Evolutionary conservation across 1,140 invertebrate species (phyloP).

Genomic region (Drosophila nebulosa): DNA sequence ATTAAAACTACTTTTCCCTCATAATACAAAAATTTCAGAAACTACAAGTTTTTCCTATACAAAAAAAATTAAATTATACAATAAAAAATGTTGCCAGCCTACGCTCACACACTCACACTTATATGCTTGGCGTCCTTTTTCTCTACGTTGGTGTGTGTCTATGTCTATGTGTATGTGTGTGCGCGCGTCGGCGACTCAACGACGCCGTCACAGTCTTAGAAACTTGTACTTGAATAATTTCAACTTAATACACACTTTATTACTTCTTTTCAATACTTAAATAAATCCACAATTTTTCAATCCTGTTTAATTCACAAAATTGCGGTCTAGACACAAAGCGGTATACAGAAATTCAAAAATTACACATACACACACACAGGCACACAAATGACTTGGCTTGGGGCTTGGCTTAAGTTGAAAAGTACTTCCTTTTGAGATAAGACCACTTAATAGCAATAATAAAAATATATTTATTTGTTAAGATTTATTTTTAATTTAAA

Average conservation of each 20-base stretch:
- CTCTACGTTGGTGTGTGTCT: constrained; percentile 4
- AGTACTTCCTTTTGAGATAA: constrained; percentile 19
- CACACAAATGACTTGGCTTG: constrained; percentile 65
- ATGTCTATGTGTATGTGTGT: constrained; percentile 16
- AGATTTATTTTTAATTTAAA: constrained; percentile 19
- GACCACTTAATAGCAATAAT: neutral
- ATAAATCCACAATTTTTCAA: constrained; percentile 21
- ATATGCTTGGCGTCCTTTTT: constrained; percentile 69
- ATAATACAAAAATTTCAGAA: neutral
- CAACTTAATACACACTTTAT: constrained; percentile 2
- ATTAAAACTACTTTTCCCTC: neutral
- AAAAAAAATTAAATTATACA: neutral
- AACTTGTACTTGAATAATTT: constrained; percentile 30
- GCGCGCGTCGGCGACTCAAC: constrained; percentile 29
- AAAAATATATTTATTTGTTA: constrained; percentile 25
- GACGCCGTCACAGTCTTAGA: constrained; percentile 22
- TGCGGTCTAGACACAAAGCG: constrained; percentile 56
- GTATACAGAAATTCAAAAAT: constrained; percentile 75
- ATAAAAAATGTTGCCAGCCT: constrained; percentile 13
- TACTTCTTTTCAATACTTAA: constrained; percentile 4
- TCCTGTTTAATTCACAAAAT: constrained; percentile 35
- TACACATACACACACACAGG: constrained; percentile 53
- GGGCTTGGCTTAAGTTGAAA: constrained; percentile 41
- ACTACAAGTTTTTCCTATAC: neutral
- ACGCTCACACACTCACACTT: constrained; percentile 31